A percentile compares a stretch with the other conserved stretches of the same genome.
Conservation (phyloP, 2,888 invertebrate species). For the Dasysyrphus albostriatus region DNA sequence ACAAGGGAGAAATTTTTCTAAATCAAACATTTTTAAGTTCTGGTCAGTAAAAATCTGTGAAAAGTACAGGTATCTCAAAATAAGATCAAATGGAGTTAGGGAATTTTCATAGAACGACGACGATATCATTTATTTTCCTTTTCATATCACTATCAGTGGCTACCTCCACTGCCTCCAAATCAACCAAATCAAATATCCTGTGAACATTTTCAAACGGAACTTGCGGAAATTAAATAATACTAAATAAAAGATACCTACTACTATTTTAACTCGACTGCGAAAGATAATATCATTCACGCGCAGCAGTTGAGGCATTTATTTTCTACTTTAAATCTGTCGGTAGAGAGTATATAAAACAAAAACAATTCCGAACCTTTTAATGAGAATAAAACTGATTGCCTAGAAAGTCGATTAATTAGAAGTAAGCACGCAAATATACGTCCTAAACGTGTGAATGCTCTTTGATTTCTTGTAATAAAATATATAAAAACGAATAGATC, state of each 20-base stretch:
- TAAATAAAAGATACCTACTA: constrained; percentile 31
- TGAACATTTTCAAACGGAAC: constrained; percentile 44
- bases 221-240: constrained; percentile 65
- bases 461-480: constrained; percentile 55
- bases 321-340: background rate
- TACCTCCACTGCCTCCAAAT: background rate
- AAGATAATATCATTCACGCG: constrained; percentile 63
- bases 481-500: background rate
- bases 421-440: constrained; percentile 71
- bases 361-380: constrained; percentile 59
- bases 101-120: no score
- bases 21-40: no score
- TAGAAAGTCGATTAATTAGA: constrained; percentile 72
- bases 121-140: background rate
- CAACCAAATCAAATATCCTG: constrained; percentile 59
- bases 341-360: constrained; percentile 30
- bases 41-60: no score
- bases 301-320: constrained; percentile 1
- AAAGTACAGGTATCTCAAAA: no score
- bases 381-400: constrained; percentile 68
- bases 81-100: no score
- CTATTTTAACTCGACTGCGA: constrained; percentile 10
- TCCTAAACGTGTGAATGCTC: constrained; percentile 53
- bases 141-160: background rate
- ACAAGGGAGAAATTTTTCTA: no score